Evolutionary conservation across 2,888 invertebrate species (phyloP).

Genomic region (Sicus ferrugineus): DNA sequence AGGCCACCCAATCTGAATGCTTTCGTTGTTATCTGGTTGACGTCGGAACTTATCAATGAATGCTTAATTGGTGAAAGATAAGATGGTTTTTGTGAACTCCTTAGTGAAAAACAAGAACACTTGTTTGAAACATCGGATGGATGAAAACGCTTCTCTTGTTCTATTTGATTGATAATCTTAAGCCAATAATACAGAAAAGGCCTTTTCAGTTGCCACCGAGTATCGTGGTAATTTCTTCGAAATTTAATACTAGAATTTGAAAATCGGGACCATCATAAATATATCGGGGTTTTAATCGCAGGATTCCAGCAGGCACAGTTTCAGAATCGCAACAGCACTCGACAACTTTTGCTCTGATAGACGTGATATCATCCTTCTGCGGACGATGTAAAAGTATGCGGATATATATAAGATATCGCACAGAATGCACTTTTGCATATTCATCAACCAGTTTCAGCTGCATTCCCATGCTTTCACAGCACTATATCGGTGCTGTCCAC

Average conservation of each 20-base stretch:
- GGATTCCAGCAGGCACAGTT: too few relatives aligned
- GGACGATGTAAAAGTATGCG: neutral
- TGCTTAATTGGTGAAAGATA: conserved; percentile 21
- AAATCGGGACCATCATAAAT: too few relatives aligned
- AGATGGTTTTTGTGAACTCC: neutral
- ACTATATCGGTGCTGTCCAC: neutral
- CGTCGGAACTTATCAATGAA: conserved; percentile 11
- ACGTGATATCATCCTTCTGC: too few relatives aligned
- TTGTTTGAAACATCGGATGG: neutral
- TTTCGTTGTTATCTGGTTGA: conserved; percentile 2
- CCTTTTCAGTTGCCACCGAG: too few relatives aligned
- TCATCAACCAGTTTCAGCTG: conserved; percentile 24
- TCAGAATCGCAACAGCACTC: too few relatives aligned
- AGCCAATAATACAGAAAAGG: too few relatives aligned
- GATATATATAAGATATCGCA: neutral
- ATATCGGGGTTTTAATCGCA: too few relatives aligned
- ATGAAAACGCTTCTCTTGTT: too few relatives aligned
- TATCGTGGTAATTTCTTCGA: too few relatives aligned
- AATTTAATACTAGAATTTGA: too few relatives aligned
- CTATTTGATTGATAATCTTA: too few relatives aligned
- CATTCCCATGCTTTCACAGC: neutral
- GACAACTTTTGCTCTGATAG: neutral
- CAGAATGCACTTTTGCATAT: conserved; percentile 17
- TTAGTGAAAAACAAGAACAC: neutral
- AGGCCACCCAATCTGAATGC: neutral